Evolutionary conservation across 1,140 invertebrate species (phyloP), one percentile per base, ranked within the genome.

Genomic region (Leptinotarsa texana): DNA sequence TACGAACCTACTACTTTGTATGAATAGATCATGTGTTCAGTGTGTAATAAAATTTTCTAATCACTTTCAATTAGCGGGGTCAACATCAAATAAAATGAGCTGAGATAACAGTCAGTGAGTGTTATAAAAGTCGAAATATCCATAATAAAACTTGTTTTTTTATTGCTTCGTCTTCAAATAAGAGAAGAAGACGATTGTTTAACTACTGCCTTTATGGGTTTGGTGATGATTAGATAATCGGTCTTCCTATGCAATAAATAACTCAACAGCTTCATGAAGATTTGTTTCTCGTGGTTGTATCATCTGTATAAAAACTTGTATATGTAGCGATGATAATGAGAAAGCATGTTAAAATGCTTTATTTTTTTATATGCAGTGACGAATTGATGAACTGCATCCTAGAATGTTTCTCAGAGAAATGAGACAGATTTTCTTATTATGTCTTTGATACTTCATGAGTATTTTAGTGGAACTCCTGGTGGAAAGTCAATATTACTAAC

Each of bases 141-240:
- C n/a, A 17, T 18, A 57, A 57, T 57, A 15, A 57, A 57, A 57
- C 51, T 57, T 33, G 51, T 13, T 57, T 57, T 57, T 57, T 57
- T n/a, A 57, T 57, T 57, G n/a, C 51, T 18, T 4, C 51, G 51
- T 57, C 51, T n/a, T 57, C 51, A 57, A 57, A 57, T 57, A 18
- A 57, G 51, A 57, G 17, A 57, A 57, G 51, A 57, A 57, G 51
- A 17, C 51, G 51, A 57, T 17, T 57, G n/a, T 57, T 57, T 57
- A 57, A 57, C 13, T 57, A 18, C 51, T 18, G 51, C 3, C n/a
- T 57, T 57, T 57, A 57, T 57, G 51, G 51, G 15, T 57, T 18
- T 57, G 51, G 51, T 57, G 51, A 57, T 57, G 51, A 57, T 57
- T 57, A 57, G 51, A 57, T 57, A 57, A 57, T 57, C 51, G 17